Evolutionary conservation across 2,797 vertebrate genomes (phyloP), one percentile per base, ranked within the genome.

Genomic region (Falco berigora): DNA sequence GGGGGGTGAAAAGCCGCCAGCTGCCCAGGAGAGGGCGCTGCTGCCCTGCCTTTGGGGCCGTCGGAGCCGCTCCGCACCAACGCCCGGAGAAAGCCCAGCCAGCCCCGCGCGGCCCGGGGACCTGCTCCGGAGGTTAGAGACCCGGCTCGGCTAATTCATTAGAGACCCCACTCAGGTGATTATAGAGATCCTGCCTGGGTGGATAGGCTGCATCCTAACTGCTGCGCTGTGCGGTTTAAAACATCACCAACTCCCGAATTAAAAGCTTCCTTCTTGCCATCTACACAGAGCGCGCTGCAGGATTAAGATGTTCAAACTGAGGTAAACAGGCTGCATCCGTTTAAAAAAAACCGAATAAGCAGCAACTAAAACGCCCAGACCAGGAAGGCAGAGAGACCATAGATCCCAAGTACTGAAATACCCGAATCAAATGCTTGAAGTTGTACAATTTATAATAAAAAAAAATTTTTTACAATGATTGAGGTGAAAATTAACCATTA

Each of bases 21-120:
- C 18, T 44, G 77, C 47, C 96, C 95, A 5, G 56, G 18, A 96
- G 96, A 93, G 95, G 95, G 96, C 96, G 92, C 86, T 92, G 92
- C 89, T 80, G 86, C 68, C 68, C 66, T 14, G 64, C 81, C 75
- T 90, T 58, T 49, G 78, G 10, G 14, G 55, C 24, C 10, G 40
- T 1, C 30, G 1, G 2, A 22, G 6, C 15, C 22, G 5, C 9
- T 3, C 5, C 8, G 3, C 3, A 2, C 24, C 2, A 5, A 20
- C 0, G 8, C 10, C 13, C 5, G 10, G 5, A 17, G 55, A 81
- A 64, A 64, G 18, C 4, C 27, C 1, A 9, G 15, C 6, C 38
- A 32, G 32, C 18, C 20, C 34, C 23, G 17, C 28, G 23, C 2
- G n/a, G 1, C 15, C 4, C 2, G 8, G 12, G 47, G 38, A 47